Base-by-base conservation (phyloP, 1,140 invertebrate species). In the Choristoneura fumiferana region DNA sequence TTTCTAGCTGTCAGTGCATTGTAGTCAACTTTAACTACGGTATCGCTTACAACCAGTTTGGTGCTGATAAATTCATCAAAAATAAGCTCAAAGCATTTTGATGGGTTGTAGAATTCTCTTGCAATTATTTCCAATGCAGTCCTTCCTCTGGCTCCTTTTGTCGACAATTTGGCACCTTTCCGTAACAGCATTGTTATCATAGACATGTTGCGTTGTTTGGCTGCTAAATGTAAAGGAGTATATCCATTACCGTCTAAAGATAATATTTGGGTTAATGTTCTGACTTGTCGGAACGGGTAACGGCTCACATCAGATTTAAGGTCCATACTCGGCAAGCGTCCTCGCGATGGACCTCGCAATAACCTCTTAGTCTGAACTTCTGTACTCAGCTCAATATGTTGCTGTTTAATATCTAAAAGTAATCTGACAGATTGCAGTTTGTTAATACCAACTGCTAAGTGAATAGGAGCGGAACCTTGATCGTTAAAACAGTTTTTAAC, bases 391-490 rank as follows among this genome's bases (percentile, higher is more conserved):
- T 49, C 43, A 22, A 18, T 18, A 13, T 49, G 18, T 12, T 49
- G 12, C 12, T 22, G 12, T 10, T 49, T 49, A 10, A 29, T 29
- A 3, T 49, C 22, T 4, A 49, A 8, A 12, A 49, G 43, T 29
- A 49, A 22, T 49, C 22, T 49, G 0, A 18, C 43, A 12, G 43
- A 49, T 49, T 49, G 17, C 12, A 18, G 43, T 12, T 49, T 22
- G 12, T 49, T 49, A 22, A 17, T 22, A 22, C 22, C 12, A 6
- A 18, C 43, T 22, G 43, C 43, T 49, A 22, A 22, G 12, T 49
- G 43, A 22, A 49, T 49, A 12, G 43, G 43, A n/a, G 43, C 43
- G 43, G 18, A 49, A 29, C 43, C 43, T 9, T 49, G 12, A 22
- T 49, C 17, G 17, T 18, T 49, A 5, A 49, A 49, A 9, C 10